phyloP scores from a whole-genome alignment of 2,797 vertebrate species.

The Nyctalus aviator region DNA sequence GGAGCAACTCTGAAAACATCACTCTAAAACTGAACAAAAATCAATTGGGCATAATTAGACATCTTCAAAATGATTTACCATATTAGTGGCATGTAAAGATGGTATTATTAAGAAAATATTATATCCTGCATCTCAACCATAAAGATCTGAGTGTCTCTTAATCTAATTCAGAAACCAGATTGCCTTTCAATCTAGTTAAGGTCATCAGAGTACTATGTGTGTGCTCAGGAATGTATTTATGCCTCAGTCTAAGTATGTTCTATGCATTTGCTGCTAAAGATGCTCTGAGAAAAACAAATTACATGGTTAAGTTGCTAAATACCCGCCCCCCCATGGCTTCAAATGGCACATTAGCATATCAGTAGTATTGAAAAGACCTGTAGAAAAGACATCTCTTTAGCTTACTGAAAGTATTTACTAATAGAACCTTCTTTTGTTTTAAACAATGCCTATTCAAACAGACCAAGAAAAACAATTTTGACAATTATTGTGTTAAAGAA shows the following conservation, averaged over 20 bases:
- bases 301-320: conserved; percentile 29
- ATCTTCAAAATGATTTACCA: conserved; percentile 18
- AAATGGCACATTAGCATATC: conserved; percentile 9
- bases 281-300: conserved; percentile 36
- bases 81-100: neutral
- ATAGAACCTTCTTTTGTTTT: neutral
- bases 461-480: conserved; percentile 42
- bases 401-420: conserved; percentile 26
- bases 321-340: neutral
- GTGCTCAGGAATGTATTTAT: conserved; percentile 36
- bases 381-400: conserved; percentile 4
- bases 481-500: conserved; percentile 2
- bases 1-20: neutral
- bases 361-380: conserved; percentile 2
- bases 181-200: conserved; percentile 49
- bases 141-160: conserved; percentile 36
- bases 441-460: neutral
- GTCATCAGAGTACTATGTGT: neutral
- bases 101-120: neutral
- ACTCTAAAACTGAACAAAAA: conserved; percentile 1
- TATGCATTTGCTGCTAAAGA: neutral
- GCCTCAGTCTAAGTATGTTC: neutral
- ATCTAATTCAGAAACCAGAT: conserved; percentile 5
- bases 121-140: neutral
- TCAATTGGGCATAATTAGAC: neutral